phyloP scores from a whole-genome alignment of 1,140 invertebrate genomes.

The Ips typographus region DNA sequence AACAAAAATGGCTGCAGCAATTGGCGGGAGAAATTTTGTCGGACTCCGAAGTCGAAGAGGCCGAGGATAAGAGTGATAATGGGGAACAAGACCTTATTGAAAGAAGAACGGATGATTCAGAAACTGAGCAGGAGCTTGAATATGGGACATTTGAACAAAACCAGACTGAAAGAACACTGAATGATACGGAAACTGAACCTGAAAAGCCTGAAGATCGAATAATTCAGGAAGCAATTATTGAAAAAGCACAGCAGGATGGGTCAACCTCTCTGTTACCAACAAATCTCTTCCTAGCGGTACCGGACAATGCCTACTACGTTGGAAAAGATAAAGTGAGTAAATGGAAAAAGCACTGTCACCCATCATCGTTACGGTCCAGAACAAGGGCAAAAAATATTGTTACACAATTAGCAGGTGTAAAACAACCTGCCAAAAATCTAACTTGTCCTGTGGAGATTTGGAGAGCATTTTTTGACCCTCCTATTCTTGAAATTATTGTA shows the following conservation, averaged over 20 bases:
- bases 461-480: slow-evolving; percentile 4
- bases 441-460: slow-evolving; percentile 8
- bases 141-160: neutral
- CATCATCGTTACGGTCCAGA: neutral
- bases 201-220: too few relatives aligned
- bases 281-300: too few relatives aligned
- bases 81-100: slow-evolving; percentile 13
- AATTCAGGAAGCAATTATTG: too few relatives aligned
- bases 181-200: too few relatives aligned
- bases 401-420: slow-evolving; percentile 12
- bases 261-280: too few relatives aligned
- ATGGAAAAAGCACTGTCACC: slow-evolving; percentile 10
- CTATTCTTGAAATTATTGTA: slow-evolving; percentile 8
- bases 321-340: slow-evolving; percentile 7
- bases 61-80: neutral
- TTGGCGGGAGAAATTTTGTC: neutral
- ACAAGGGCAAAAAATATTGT: slow-evolving; percentile 9
- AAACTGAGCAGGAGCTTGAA: slow-evolving; percentile 14
- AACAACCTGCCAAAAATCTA: neutral
- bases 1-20: neutral
- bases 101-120: neutral
- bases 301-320: neutral
- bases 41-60: neutral
- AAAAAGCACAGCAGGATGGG: too few relatives aligned
- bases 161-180: neutral